These are phyloP conservation scores for Caenorhabditis parvicauda DNA, from an alignment of 2,888 invertebrate genomes.

Conservation along the genomic window DNA sequence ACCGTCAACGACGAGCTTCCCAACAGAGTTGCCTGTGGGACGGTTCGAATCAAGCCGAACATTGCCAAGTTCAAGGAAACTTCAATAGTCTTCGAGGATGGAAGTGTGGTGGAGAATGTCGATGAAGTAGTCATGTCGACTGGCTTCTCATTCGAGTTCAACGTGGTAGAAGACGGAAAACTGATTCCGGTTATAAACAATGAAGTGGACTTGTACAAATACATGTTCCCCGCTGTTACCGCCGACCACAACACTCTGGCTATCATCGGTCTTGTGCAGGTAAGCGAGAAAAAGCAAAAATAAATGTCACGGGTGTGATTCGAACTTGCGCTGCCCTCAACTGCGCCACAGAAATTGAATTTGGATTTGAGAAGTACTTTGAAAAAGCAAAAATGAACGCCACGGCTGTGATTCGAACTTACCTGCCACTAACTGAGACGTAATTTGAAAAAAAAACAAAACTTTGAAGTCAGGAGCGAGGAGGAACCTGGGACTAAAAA, in stretches of 20 bases:
- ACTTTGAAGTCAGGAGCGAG: no score
- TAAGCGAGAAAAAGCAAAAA: background rate
- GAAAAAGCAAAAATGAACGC: no score
- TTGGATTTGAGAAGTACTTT: no score
- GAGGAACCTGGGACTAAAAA: no score
- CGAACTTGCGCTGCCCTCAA: background rate
- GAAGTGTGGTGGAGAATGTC: constrained; percentile 31
- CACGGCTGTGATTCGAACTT: no score
- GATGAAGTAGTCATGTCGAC: constrained; percentile 38
- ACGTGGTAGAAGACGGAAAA: constrained; percentile 24
- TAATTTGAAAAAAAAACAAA: no score
- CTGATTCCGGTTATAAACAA: constrained; percentile 37
- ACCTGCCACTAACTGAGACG: no score
- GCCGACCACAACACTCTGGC: constrained; percentile 62
- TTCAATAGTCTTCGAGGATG: constrained; percentile 47
- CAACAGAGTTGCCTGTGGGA: constrained; percentile 63
- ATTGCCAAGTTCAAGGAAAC: constrained; percentile 41
- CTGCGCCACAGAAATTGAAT: background rate
- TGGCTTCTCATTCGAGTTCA: constrained; percentile 37
- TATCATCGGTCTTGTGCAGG: constrained; percentile 63
- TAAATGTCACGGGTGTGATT: background rate
- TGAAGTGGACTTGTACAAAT: constrained; percentile 63
- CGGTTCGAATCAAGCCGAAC: constrained; percentile 42
- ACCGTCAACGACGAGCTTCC: constrained; percentile 66
- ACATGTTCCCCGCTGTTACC: constrained; percentile 63